Evolutionary conservation across 2,113 vertebrate genomes (phyloP).

Genomic region (Paradoxurus hermaphroditus): DNA sequence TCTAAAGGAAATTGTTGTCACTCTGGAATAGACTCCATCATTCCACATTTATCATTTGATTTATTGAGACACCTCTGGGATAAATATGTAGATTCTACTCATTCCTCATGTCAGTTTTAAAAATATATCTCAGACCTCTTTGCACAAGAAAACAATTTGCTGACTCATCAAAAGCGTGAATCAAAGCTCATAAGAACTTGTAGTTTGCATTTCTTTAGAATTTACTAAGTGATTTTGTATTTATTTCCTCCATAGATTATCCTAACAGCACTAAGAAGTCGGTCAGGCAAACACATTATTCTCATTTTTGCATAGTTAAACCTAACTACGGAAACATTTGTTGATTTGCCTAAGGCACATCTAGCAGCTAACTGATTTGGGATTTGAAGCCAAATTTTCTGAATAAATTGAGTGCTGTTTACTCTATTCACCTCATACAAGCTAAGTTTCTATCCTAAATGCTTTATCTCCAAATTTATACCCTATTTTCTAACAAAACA

Average conservation of each 20-base stretch:
- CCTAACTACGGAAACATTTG: background rate
- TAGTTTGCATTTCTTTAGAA: background rate
- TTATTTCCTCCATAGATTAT: background rate
- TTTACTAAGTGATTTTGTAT: background rate
- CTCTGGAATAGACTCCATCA: background rate
- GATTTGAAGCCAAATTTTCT: background rate
- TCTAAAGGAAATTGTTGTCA: background rate
- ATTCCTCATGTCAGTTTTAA: slow-evolving; percentile 15
- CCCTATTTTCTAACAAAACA: background rate
- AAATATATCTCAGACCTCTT: slow-evolving; percentile 57
- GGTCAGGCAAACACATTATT: background rate
- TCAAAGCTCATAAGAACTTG: background rate
- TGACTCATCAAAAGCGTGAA: slow-evolving; percentile 65
- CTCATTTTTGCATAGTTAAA: background rate
- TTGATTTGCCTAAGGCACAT: background rate
- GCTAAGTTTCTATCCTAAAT: background rate
- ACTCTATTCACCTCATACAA: background rate
- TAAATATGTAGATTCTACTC: slow-evolving; percentile 51
- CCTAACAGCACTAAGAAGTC: background rate
- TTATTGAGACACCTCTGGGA: slow-evolving; percentile 48
- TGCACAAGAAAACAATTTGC: slow-evolving; percentile 66
- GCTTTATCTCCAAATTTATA: background rate
- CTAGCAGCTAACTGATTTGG: background rate
- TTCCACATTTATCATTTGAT: slow-evolving; percentile 40
- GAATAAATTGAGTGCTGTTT: background rate